Percentiles rank a stretch among this genome's conserved stretches.
These are phyloP conservation scores for Monochamus saltuarius DNA, from an alignment of 1,140 invertebrate genomes.

Conservation along the genomic window DNA sequence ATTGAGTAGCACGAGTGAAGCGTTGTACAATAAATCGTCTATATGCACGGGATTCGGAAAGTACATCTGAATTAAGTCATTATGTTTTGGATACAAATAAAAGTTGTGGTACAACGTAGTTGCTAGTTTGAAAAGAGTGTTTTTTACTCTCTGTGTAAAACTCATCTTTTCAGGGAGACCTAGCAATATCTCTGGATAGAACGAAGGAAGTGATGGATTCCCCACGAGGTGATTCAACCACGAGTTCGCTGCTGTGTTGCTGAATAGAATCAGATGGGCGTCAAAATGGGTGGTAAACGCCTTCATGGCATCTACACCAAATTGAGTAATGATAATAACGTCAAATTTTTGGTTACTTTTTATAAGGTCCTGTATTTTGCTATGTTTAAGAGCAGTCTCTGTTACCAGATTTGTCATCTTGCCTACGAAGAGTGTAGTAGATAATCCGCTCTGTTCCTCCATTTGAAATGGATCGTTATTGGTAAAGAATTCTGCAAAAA, in stretches of 20 bases:
- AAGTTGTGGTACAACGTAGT: not conserved
- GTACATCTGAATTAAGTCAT: constrained; percentile 48
- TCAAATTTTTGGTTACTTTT: constrained; percentile 56
- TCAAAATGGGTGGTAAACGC: constrained; percentile 62
- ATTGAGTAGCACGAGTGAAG: constrained; percentile 57
- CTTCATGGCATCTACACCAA: constrained; percentile 68
- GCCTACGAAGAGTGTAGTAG: no score
- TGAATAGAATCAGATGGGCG: constrained; percentile 61
- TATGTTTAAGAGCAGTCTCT: no score
- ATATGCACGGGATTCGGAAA: constrained; percentile 54
- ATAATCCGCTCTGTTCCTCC: no score
- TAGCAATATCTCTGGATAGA: constrained; percentile 44
- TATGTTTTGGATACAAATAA: constrained; percentile 36
- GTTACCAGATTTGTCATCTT: no score
- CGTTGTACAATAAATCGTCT: constrained; percentile 54
- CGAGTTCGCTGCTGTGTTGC: constrained; percentile 38
- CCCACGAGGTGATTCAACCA: constrained; percentile 47
- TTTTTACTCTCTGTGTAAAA: constrained; percentile 52
- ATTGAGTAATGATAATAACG: constrained; percentile 65
- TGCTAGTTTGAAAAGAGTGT: constrained; percentile 36
- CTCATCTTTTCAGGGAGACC: constrained; percentile 50
- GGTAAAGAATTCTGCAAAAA: no score
- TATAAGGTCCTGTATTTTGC: constrained; percentile 23
- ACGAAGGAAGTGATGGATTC: constrained; percentile 50
- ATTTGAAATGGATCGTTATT: no score